Base-by-base conservation (phyloP, 2,888 invertebrate genomes). In the Tineola bisselliella region DNA sequence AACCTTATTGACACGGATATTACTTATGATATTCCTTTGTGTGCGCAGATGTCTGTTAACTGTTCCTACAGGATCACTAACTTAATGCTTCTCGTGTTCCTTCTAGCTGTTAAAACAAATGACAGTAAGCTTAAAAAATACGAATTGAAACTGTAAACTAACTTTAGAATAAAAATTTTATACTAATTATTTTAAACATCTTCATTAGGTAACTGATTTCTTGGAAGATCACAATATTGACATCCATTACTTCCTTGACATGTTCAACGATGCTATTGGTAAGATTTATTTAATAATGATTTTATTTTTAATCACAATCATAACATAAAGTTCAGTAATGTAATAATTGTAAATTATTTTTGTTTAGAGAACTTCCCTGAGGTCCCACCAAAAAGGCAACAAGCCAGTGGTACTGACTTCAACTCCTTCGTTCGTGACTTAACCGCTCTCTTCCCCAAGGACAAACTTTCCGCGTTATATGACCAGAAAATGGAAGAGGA, bases 141-240 rank as follows among this genome's bases (percentile, higher is more conserved):
- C n/a, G n/a, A n/a, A n/a, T n/a, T n/a, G n/a, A n/a, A n/a, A n/a
- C n/a, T n/a, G n/a, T n/a, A n/a, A n/a, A n/a, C 31, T 31, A 8
- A 31, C 5, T 31, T 31, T 31, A 31, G 6, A 31, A 31, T 31
- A 31, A 31, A 44, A n/a, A n/a, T n/a, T 44, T 5, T 8, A 13
- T 18, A 48, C 15, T 15, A 56, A 56, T 19, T 5, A 19, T 56
- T 18, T 56, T 56, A 8, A 48, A n/a, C 15, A 15, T 48, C n/a
- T 48, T 64, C 70, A 71, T 8, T 70, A 84, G 84, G 74, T 83
- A 60, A 66, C 81, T 15, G 75, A 81, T 0, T 84, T 78, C 65
- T 71, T 84, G 63, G 81, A 84, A 67, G 71, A 73, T 17, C 79
- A 84, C 66, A 78, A 79, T 63, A 82, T 84, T 52, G 84, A 84